Evolutionary conservation across 2,797 vertebrate genomes (phyloP).

Genomic region (Borostomias antarcticus): DNA sequence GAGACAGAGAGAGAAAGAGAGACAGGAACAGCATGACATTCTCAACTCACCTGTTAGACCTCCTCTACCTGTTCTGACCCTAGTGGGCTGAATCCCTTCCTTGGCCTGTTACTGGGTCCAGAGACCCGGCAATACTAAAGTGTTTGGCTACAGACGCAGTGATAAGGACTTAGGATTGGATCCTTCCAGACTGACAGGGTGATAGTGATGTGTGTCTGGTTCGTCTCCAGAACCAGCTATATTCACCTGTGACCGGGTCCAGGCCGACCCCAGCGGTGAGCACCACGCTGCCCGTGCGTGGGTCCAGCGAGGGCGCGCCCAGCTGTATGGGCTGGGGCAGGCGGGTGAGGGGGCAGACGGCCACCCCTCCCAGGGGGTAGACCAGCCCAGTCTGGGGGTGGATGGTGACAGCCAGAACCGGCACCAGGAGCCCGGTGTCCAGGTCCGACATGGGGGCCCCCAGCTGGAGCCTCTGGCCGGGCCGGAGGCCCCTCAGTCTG

Average conservation of each 20-base stretch:
- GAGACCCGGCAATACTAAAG: background rate
- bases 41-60: background rate
- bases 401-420: constrained; percentile 85
- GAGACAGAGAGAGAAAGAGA: background rate
- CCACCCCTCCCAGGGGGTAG: constrained; percentile 81
- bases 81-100: background rate
- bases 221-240: background rate
- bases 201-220: background rate
- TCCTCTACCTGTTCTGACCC: background rate
- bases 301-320: constrained; percentile 81
- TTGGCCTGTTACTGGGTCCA: background rate
- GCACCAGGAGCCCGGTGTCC: constrained; percentile 82
- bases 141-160: too few relatives aligned
- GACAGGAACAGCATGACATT: background rate
- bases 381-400: constrained; percentile 82
- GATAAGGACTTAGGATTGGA: background rate
- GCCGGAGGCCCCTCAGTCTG: constrained; percentile 72
- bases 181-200: background rate
- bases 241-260: constrained; percentile 81
- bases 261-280: constrained; percentile 82
- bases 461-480: constrained; percentile 71
- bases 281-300: constrained; percentile 73
- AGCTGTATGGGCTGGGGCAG: constrained; percentile 82
- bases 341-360: constrained; percentile 83
- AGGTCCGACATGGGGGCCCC: constrained; percentile 85